A percentile compares a stretch with the other conserved stretches of the same genome.
Evolutionary conservation across 2,797 vertebrate species (phyloP).

Genomic region (Syngnathus rostellatus): DNA sequence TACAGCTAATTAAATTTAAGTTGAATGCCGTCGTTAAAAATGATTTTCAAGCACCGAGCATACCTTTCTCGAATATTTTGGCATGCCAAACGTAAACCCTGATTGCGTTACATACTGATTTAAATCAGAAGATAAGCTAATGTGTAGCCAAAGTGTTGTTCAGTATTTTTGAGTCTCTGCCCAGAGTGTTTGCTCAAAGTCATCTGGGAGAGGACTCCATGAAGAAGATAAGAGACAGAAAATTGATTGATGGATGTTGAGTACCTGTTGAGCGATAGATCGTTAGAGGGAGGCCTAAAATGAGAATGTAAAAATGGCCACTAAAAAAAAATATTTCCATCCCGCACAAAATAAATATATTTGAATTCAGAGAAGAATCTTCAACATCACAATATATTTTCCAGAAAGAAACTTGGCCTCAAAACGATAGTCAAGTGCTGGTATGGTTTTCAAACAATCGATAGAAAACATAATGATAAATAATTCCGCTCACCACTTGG

Average conservation of each 20-base stretch:
- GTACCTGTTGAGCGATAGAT: background rate
- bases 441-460: background rate
- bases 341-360: background rate
- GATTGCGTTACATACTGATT: background rate
- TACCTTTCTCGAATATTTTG: conserved; percentile 45
- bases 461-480: background rate
- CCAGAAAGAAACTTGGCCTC: background rate
- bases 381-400: background rate
- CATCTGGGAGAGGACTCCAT: background rate
- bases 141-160: background rate
- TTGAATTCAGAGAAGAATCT: background rate
- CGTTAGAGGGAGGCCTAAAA: background rate
- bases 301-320: background rate
- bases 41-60: conserved; percentile 43
- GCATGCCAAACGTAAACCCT: conserved; percentile 19
- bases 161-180: background rate
- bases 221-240: background rate
- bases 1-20: conserved; percentile 65
- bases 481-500: background rate
- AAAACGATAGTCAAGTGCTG: background rate
- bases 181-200: background rate
- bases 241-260: background rate
- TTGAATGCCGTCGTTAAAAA: conserved; percentile 51
- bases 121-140: background rate
- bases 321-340: background rate